Percentiles rank a stretch among this genome's conserved stretches.
phyloP scores from a whole-genome alignment of 2,113 vertebrate genomes.

The Bothrops jararaca region DNA sequence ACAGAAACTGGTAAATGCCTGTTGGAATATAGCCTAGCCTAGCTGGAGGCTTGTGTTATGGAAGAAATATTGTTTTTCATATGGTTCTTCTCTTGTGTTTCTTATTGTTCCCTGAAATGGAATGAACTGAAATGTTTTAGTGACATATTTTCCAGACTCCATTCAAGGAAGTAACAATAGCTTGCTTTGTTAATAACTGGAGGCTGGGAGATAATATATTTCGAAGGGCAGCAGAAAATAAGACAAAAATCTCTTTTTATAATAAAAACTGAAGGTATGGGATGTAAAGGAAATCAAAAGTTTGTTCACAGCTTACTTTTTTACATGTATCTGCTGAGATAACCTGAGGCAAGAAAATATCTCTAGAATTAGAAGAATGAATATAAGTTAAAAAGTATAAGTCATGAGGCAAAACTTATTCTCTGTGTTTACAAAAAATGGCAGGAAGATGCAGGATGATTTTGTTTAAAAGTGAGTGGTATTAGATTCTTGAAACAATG shows the following conservation, averaged over 20 bases:
- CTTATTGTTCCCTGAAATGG: not conserved
- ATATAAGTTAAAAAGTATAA: not conserved
- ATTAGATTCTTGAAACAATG: not conserved
- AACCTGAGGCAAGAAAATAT: not conserved
- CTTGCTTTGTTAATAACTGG: constrained; percentile 19
- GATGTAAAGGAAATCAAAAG: not conserved
- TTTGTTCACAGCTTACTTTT: not conserved
- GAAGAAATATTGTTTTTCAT: constrained; percentile 11
- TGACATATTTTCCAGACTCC: constrained; percentile 32
- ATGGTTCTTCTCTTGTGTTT: not conserved
- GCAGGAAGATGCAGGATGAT: not conserved
- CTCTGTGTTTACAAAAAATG: not conserved
- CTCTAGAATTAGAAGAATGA: not conserved
- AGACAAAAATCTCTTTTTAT: constrained; percentile 6
- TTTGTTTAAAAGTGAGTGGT: not conserved
- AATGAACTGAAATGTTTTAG: constrained; percentile 14
- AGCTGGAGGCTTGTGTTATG: not conserved
- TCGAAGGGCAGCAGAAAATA: not conserved
- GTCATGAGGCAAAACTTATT: not conserved
- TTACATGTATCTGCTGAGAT: not conserved
- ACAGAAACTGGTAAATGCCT: constrained; percentile 27
- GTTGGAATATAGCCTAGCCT: constrained; percentile 32
- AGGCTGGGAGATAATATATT: not conserved
- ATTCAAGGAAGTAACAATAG: constrained; percentile 20
- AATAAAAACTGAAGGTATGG: not conserved